These are phyloP conservation scores for Cydia splendana DNA, from an alignment of 1,140 invertebrate genomes.

Conservation along the genomic window DNA sequence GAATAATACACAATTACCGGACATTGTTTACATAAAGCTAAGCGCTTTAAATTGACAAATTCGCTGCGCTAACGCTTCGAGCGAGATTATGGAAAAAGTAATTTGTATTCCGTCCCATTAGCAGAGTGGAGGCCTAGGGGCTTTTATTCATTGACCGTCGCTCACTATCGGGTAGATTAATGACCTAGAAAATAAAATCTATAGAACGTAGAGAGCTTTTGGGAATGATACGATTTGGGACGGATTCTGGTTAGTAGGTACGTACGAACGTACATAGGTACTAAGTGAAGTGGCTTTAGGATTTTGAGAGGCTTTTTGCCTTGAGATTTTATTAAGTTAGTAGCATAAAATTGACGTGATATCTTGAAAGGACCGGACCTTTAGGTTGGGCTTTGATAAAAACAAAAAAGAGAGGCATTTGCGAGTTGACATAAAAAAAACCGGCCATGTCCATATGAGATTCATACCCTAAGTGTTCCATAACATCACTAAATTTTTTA, in stretches of 20 bases:
- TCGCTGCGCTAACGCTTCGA: not conserved
- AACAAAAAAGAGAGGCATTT: too few relatives aligned
- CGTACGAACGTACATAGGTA: too few relatives aligned
- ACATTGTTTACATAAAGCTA: not conserved
- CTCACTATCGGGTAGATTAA: conserved; percentile 21
- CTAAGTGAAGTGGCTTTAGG: too few relatives aligned
- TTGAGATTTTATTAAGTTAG: too few relatives aligned
- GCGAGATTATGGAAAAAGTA: conserved; percentile 16
- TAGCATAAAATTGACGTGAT: too few relatives aligned
- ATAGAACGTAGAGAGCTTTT: conserved; percentile 9
- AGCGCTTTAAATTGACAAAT: not conserved
- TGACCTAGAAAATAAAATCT: conserved; percentile 4
- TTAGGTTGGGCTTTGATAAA: too few relatives aligned
- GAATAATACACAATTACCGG: not conserved
- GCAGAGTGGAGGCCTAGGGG: not conserved
- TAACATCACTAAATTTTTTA: too few relatives aligned
- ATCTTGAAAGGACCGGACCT: too few relatives aligned
- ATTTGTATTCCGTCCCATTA: conserved; percentile 8
- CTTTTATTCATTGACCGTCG: conserved; percentile 20
- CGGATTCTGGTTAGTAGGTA: not conserved
- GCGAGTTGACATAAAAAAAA: too few relatives aligned
- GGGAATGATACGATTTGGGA: not conserved
- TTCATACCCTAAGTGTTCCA: too few relatives aligned
- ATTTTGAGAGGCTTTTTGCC: too few relatives aligned
- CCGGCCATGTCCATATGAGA: too few relatives aligned